A percentile compares a stretch with the other conserved stretches of the same genome.
Evolutionary conservation across 2,113 vertebrate genomes (phyloP).

Genomic region (Pseudorasbora parva): DNA sequence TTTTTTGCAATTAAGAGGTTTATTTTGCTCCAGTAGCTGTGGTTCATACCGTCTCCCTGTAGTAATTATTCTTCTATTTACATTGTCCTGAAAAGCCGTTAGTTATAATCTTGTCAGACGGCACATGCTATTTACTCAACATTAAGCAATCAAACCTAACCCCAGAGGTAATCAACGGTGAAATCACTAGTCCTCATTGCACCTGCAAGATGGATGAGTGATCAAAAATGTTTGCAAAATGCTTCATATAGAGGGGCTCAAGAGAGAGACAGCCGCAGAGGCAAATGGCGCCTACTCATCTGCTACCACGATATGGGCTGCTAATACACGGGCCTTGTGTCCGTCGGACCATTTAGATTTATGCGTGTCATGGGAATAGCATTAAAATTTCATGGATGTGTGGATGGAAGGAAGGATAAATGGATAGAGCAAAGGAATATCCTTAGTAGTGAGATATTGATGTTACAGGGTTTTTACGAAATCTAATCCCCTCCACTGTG

Average conservation of each 20-base stretch:
- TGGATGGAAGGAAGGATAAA: slow-evolving; percentile 27
- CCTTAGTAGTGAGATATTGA: slow-evolving; percentile 23
- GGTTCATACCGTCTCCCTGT: slow-evolving; percentile 49
- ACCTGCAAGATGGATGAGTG: slow-evolving; percentile 71
- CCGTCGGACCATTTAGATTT: slow-evolving; percentile 32
- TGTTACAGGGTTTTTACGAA: slow-evolving; percentile 33
- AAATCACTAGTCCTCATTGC: slow-evolving; percentile 71
- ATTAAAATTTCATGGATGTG: slow-evolving; percentile 39
- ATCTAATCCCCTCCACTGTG: slow-evolving; percentile 21
- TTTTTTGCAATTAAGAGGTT: slow-evolving; percentile 39
- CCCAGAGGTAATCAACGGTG: slow-evolving; percentile 75
- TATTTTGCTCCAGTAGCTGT: slow-evolving; percentile 25
- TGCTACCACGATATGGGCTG: background rate
- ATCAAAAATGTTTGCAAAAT: slow-evolving; percentile 70
- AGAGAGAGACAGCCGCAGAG: slow-evolving; percentile 47
- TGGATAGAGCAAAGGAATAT: slow-evolving; percentile 20
- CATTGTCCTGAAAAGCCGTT: slow-evolving; percentile 54
- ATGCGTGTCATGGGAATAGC: slow-evolving; percentile 29
- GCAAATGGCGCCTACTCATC: slow-evolving; percentile 41
- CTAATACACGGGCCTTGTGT: slow-evolving; percentile 1
- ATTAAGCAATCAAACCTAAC: slow-evolving; percentile 70
- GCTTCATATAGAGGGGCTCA: slow-evolving; percentile 54
- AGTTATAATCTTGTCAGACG: slow-evolving; percentile 66
- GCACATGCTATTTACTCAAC: slow-evolving; percentile 69
- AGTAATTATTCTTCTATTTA: slow-evolving; percentile 72